Percentiles rank a stretch among this genome's conserved stretches.
Evolutionary conservation across 2,113 vertebrate species (phyloP).

Genomic region (Australoheros scitulus): DNA sequence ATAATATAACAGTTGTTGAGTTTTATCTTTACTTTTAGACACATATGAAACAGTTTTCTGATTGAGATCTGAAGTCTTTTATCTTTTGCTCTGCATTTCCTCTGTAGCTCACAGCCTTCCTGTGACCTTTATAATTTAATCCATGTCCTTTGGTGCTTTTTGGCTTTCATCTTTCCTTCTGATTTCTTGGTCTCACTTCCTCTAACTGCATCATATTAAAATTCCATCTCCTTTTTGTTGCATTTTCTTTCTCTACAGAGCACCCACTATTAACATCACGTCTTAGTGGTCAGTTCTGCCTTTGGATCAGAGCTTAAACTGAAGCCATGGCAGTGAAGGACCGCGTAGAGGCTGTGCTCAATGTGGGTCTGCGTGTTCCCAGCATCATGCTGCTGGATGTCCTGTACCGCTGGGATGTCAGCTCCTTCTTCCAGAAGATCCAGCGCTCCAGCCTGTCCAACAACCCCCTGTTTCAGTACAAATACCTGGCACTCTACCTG

Average conservation of each 20-base stretch:
- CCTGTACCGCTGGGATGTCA: conserved; percentile 97
- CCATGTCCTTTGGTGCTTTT: background rate
- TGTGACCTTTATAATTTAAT: conserved; percentile 12
- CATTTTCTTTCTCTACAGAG: conserved; percentile 25
- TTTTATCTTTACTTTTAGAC: background rate
- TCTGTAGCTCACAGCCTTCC: background rate
- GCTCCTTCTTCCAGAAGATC: conserved; percentile 99
- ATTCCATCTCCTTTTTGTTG: background rate
- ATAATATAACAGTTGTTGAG: background rate
- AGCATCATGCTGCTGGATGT: conserved; percentile 99
- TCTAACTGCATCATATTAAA: background rate
- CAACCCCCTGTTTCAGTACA: conserved; percentile 98
- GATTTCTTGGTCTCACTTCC: background rate
- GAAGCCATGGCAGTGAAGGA: conserved; percentile 91
- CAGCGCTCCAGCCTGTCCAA: conserved; percentile 96
- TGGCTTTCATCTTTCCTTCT: background rate
- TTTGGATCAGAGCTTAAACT: conserved; percentile 66
- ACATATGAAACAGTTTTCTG: background rate
- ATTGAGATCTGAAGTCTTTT: background rate
- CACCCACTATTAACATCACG: conserved; percentile 32
- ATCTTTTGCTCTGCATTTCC: background rate
- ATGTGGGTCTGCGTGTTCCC: conserved; percentile 96
- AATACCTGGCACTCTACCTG: conserved; percentile 98
- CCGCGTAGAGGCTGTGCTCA: conserved; percentile 93
- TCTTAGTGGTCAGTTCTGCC: conserved; percentile 64